These are phyloP conservation scores for Drosophila trapezifrons DNA, from an alignment of 1,140 invertebrate genomes.

Conservation along the genomic window DNA sequence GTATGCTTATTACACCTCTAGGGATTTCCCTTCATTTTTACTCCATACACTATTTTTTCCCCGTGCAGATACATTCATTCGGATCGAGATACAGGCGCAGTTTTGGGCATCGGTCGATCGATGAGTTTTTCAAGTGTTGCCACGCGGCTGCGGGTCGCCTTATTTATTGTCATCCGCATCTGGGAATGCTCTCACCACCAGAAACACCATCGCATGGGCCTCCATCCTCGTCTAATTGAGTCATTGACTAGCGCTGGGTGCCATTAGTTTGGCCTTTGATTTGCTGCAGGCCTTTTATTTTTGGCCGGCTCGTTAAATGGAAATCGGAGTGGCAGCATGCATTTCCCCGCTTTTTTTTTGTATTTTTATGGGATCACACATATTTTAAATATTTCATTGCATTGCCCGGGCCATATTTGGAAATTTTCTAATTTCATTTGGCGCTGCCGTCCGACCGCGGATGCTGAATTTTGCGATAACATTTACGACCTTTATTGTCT, in stretches of 20 bases:
- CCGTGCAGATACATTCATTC: constrained; percentile 3
- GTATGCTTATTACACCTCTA: too few relatives aligned
- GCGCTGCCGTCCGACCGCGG: background rate
- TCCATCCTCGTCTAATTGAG: constrained; percentile 67
- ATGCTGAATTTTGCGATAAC: constrained; percentile 73
- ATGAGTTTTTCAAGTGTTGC: constrained; percentile 73
- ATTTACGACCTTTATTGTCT: constrained; percentile 69
- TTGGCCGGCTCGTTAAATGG: constrained; percentile 64
- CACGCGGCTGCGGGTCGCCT: constrained; percentile 72
- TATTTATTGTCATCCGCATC: constrained; percentile 66
- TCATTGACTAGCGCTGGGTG: constrained; percentile 67
- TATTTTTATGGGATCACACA: constrained; percentile 46
- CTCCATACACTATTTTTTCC: background rate
- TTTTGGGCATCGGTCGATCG: constrained; percentile 48
- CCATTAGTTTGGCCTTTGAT: constrained; percentile 59
- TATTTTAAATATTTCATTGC: constrained; percentile 66
- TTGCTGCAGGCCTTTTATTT: constrained; percentile 35
- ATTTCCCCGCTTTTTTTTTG: constrained; percentile 27
- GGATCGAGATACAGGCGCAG: constrained; percentile 19
- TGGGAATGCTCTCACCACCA: constrained; percentile 40
- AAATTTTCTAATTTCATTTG: constrained; percentile 69
- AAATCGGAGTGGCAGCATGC: constrained; percentile 51
- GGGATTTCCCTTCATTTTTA: too few relatives aligned
- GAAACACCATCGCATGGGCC: background rate
- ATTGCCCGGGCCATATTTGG: constrained; percentile 59